These are phyloP conservation scores for Coracopsis vasa DNA, from an alignment of 2,113 vertebrate species.

Conservation along the genomic window DNA sequence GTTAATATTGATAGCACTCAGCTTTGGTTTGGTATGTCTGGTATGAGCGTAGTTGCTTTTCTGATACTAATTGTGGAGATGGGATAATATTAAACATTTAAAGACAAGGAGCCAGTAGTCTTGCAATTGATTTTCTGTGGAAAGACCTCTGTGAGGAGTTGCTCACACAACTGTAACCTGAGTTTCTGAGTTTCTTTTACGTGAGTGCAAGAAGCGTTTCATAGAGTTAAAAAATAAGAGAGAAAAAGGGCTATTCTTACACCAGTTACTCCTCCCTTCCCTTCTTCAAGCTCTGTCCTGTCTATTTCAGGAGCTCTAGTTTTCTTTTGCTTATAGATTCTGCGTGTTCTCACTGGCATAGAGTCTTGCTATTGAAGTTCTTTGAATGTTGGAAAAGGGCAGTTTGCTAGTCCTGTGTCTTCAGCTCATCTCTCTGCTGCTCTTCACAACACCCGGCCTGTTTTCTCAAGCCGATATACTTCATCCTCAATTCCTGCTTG, in stretches of 20 bases:
- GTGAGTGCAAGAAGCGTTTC: not conserved
- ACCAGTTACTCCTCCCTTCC: not conserved
- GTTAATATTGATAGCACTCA: not conserved
- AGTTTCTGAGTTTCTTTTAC: not conserved
- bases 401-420: not conserved
- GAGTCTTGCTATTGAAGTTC: not conserved
- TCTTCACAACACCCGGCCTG: not conserved
- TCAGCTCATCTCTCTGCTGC: not conserved
- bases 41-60: not conserved
- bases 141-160: not conserved
- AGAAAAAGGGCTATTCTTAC: not conserved
- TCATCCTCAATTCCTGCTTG: not conserved
- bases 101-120: constrained; percentile 46
- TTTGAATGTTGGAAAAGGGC: not conserved
- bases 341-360: not conserved
- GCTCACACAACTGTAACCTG: not conserved
- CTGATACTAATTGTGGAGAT: constrained; percentile 27
- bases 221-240: not conserved
- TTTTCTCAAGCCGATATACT: not conserved
- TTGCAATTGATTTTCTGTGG: constrained; percentile 47
- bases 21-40: constrained; percentile 22
- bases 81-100: constrained; percentile 56
- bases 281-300: not conserved
- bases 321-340: not conserved
- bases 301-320: not conserved